Conservation (phyloP, 2,888 invertebrate genomes). For the Lasioglossum zephyrum region DNA sequence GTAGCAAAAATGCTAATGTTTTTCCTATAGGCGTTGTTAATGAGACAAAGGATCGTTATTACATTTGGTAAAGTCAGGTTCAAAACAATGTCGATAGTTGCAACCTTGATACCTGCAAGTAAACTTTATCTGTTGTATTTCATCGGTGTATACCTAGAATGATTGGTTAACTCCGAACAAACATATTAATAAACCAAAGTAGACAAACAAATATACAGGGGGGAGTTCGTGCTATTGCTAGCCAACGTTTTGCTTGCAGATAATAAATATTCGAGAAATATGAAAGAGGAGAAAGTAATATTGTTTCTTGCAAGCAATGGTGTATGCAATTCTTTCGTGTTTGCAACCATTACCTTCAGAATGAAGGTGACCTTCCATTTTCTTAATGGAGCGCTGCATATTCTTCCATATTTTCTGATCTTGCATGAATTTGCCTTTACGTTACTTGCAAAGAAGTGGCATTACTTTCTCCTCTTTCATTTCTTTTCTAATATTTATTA, state of each 20-base stretch:
- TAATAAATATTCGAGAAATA: background rate
- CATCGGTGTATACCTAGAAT: background rate
- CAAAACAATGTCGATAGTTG: background rate
- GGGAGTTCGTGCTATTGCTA: background rate
- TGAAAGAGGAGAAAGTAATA: too few relatives aligned
- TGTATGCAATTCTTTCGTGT: too few relatives aligned
- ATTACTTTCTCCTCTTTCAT: background rate
- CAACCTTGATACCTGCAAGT: background rate
- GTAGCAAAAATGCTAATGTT: constrained; percentile 96
- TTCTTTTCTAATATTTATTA: background rate
- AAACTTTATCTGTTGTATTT: background rate
- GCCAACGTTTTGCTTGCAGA: background rate
- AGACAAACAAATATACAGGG: background rate
- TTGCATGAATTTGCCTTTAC: too few relatives aligned
- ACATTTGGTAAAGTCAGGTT: background rate
- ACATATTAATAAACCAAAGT: background rate
- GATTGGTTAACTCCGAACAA: background rate
- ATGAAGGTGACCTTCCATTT: too few relatives aligned
- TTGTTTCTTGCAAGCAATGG: too few relatives aligned
- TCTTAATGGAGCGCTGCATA: too few relatives aligned
- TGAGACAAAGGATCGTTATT: background rate
- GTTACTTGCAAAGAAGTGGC: too few relatives aligned
- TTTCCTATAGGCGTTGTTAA: constrained; percentile 87
- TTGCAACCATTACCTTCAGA: too few relatives aligned
- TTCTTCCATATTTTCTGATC: too few relatives aligned